Conservation (phyloP, 2,113 vertebrate genomes). For the Oxyruncus cristatus region DNA sequence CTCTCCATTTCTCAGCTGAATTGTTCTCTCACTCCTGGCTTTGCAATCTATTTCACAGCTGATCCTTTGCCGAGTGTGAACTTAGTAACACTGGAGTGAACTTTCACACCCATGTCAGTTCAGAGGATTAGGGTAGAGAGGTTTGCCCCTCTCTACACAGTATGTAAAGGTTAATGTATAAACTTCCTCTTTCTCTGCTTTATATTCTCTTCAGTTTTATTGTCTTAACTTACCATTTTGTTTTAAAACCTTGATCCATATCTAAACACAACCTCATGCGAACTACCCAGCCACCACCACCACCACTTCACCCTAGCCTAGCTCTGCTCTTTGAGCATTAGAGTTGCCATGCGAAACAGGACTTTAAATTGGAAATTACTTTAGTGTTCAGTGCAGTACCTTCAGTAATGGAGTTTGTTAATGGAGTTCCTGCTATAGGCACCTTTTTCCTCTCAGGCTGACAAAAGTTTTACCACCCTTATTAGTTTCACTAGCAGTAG, state of each 20-base stretch:
- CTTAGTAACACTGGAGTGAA: background rate
- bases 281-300: background rate
- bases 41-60: constrained; percentile 16
- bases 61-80: background rate
- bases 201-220: background rate
- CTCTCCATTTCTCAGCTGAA: background rate
- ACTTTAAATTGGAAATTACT: background rate
- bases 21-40: background rate
- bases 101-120: background rate
- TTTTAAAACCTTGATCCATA: constrained; percentile 12
- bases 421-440: constrained; percentile 16
- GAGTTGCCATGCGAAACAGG: background rate
- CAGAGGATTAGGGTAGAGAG: background rate
- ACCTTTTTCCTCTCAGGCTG: background rate
- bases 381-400: background rate
- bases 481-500: constrained; percentile 57
- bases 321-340: background rate
- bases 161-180: constrained; percentile 12
- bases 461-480: constrained; percentile 29
- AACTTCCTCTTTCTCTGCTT: constrained; percentile 16
- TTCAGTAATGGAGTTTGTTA: background rate
- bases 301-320: background rate
- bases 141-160: background rate
- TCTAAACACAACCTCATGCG: constrained; percentile 35
- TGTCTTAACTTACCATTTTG: background rate